phyloP scores from a whole-genome alignment of 2,113 vertebrate species.

The Lampris megalopsis region DNA sequence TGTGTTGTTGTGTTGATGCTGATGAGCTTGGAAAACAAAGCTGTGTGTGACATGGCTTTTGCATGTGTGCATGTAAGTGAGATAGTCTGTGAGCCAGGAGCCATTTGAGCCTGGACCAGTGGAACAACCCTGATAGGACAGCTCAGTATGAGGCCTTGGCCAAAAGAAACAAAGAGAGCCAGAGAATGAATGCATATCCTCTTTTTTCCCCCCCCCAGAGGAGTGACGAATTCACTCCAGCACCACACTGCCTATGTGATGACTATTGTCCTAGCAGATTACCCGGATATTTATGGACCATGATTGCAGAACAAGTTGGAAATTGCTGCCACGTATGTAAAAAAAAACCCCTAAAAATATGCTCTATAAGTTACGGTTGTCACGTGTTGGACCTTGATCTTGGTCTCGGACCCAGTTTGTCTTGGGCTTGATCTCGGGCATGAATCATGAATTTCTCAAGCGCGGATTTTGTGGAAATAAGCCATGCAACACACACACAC shows the following conservation, averaged over 20 bases:
- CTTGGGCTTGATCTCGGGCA: no score
- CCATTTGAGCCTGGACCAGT: conserved; percentile 40
- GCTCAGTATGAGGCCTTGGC: conserved; percentile 47
- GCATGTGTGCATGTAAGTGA: conserved; percentile 10
- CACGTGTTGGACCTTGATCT: no score
- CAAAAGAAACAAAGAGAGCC: conserved; percentile 65
- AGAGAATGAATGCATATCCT: conserved; percentile 64
- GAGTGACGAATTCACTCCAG: conserved; percentile 66
- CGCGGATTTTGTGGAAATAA: no score
- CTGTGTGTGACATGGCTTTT: conserved; percentile 1
- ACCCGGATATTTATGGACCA: conserved; percentile 35
- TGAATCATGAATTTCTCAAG: no score
- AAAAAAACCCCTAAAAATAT: not conserved
- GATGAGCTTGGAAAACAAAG: conserved; percentile 9
- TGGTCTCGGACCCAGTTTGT: no score
- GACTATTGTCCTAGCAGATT: conserved; percentile 57
- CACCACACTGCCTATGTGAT: conserved; percentile 49
- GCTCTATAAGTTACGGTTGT: no score
- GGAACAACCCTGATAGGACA: conserved; percentile 37
- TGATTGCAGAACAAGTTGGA: conserved; percentile 38
- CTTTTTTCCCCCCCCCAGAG: conserved; percentile 41
- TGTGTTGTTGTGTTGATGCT: not conserved
- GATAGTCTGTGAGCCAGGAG: conserved; percentile 36
- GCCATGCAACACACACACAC: no score
- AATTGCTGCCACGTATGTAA: conserved; percentile 29